These are phyloP conservation scores for Gasterosteus nipponicus DNA, from an alignment of 2,113 vertebrate species.

Conservation along the genomic window DNA sequence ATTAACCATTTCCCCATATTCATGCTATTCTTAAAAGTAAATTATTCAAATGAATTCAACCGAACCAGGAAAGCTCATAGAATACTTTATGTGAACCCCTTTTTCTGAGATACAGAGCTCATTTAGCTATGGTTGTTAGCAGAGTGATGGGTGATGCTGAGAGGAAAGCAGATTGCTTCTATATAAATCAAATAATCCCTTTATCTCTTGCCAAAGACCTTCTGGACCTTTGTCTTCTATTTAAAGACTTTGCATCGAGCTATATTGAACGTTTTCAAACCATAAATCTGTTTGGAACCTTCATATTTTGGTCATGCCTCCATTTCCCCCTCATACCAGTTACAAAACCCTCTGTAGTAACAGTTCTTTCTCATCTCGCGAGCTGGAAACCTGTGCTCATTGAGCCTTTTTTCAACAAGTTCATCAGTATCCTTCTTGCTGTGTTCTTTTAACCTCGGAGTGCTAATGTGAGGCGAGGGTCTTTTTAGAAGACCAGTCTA, in stretches of 20 bases:
- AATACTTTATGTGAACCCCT: slow-evolving; percentile 55
- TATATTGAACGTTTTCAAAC: slow-evolving; percentile 28
- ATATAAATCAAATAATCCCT: slow-evolving; percentile 57
- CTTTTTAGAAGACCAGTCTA: slow-evolving; percentile 65
- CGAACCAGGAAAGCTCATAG: slow-evolving; percentile 55
- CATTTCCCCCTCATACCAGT: slow-evolving; percentile 10
- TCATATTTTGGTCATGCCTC: slow-evolving; percentile 20
- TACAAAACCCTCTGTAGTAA: slow-evolving; percentile 24
- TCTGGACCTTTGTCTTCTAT: slow-evolving; percentile 10
- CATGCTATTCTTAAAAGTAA: slow-evolving; percentile 59
- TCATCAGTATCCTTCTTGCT: slow-evolving; percentile 48
- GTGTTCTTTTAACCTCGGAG: slow-evolving; percentile 50
- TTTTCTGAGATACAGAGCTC: slow-evolving; percentile 61
- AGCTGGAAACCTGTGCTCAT: slow-evolving; percentile 50
- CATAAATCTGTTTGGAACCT: neutral
- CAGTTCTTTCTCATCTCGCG: slow-evolving; percentile 18
- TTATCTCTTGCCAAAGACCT: slow-evolving; percentile 39
- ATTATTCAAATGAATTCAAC: slow-evolving; percentile 79
- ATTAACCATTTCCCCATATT: slow-evolving; percentile 70
- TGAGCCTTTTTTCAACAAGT: slow-evolving; percentile 52
- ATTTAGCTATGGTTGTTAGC: slow-evolving; percentile 67
- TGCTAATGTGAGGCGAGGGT: slow-evolving; percentile 63
- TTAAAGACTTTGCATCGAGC: slow-evolving; percentile 14
- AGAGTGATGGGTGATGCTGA: slow-evolving; percentile 60
- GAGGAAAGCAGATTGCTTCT: slow-evolving; percentile 53